Evolutionary conservation across 2,888 invertebrate genomes (phyloP).

Genomic region (Amiota mariae): DNA sequence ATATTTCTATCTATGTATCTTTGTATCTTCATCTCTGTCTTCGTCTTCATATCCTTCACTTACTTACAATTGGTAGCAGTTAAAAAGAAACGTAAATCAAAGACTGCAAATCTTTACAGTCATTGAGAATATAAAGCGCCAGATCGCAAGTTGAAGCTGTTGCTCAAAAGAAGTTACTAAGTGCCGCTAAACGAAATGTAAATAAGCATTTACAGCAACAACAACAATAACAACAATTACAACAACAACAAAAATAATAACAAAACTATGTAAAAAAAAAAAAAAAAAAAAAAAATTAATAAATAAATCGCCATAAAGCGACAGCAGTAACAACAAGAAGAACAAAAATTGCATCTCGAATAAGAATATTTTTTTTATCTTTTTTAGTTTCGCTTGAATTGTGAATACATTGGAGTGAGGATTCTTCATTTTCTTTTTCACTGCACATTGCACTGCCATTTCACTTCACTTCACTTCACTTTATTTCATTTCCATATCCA

Average conservation of each 20-base stretch:
- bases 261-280: constrained; percentile 51
- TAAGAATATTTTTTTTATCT: not conserved
- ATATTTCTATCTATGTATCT: not conserved
- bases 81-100: constrained; percentile 21
- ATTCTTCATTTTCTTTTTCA: not conserved
- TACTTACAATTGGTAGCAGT: not conserved
- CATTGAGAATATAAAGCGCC: not conserved
- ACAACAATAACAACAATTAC: constrained; percentile 41
- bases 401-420: not conserved
- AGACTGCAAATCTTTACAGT: constrained; percentile 9
- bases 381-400: constrained; percentile 9
- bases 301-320: constrained; percentile 68
- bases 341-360: constrained; percentile 3
- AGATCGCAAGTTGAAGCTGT: constrained; percentile 17
- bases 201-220: constrained; percentile 65
- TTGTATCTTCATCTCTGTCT: not conserved
- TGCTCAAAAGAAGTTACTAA: constrained; percentile 43
- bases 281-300: too few relatives aligned
- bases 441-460: too few relatives aligned
- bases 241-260: constrained; percentile 25
- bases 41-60: too few relatives aligned
- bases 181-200: constrained; percentile 69
- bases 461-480: too few relatives aligned
- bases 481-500: not conserved
- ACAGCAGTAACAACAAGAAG: constrained; percentile 43